Percentiles rank a stretch among this genome's conserved stretches.
Conservation (phyloP, 2,797 vertebrate species). For the Anguilla pacifica region DNA sequence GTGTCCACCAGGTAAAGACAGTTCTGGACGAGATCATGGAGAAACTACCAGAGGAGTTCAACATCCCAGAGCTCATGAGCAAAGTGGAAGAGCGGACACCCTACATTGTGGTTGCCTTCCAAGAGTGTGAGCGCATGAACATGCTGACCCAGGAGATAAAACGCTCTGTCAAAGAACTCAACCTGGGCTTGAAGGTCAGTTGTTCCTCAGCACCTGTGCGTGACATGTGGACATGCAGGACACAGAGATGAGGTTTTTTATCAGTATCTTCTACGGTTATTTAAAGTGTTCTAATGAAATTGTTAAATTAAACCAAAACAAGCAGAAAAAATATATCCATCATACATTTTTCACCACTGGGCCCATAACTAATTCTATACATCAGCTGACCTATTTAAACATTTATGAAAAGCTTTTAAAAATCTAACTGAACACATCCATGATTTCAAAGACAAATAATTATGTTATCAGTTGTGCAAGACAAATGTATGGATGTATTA, state of each 20-base stretch:
- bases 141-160: constrained; percentile 81
- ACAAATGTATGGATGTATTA: not conserved
- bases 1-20: constrained; percentile 76
- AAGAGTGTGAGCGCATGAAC: constrained; percentile 95
- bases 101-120: constrained; percentile 85
- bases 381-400: constrained; percentile 20
- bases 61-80: constrained; percentile 80
- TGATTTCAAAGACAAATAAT: not conserved
- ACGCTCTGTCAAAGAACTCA: constrained; percentile 80
- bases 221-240: not conserved
- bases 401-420: constrained; percentile 1
- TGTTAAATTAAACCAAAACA: not conserved
- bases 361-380: constrained; percentile 18
- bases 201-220: not conserved
- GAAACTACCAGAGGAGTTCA: constrained; percentile 86
- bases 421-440: not conserved
- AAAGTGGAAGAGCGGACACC: constrained; percentile 87
- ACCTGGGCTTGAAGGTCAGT: constrained; percentile 86
- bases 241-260: not conserved
- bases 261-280: not conserved
- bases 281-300: constrained; percentile 9
- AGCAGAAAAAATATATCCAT: constrained; percentile 3
- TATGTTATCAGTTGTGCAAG: constrained; percentile 9
- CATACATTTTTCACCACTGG: constrained; percentile 11
- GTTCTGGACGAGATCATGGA: constrained; percentile 87